These are phyloP conservation scores for Lasiommata megera DNA, from an alignment of 2,888 invertebrate genomes.

Conservation along the genomic window DNA sequence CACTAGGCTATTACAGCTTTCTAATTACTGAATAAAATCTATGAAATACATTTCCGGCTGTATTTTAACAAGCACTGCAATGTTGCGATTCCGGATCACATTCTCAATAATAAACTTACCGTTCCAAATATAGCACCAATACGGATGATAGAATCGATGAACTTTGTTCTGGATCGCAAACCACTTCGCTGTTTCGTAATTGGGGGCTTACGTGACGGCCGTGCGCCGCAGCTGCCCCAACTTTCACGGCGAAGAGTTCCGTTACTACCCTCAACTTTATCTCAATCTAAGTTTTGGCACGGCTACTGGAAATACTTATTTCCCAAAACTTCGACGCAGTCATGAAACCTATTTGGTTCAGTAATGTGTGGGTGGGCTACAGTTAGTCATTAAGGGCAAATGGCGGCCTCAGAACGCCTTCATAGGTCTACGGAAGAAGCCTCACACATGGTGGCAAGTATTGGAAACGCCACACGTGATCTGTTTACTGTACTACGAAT, in stretches of 20 bases:
- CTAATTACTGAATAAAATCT: too few relatives aligned
- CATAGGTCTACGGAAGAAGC: too few relatives aligned
- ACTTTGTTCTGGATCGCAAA: conserved; percentile 68
- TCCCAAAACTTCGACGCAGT: conserved; percentile 32
- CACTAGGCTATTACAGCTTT: too few relatives aligned
- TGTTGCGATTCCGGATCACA: not conserved
- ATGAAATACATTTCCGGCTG: too few relatives aligned
- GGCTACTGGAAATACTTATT: conserved; percentile 53
- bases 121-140: conserved; percentile 35
- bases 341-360: conserved; percentile 20
- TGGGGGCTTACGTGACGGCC: conserved; percentile 78
- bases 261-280: conserved; percentile 67
- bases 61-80: not conserved
- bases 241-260: conserved; percentile 64
- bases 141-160: conserved; percentile 62
- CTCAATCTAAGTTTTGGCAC: conserved; percentile 71
- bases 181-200: conserved; percentile 76
- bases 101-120: conserved; percentile 37
- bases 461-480: too few relatives aligned
- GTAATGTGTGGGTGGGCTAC: not conserved
- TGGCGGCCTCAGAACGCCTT: not conserved
- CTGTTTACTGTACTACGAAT: too few relatives aligned
- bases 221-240: conserved; percentile 67
- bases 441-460: too few relatives aligned
- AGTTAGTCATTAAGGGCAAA: not conserved